Base-by-base conservation (phyloP, 1,140 invertebrate species). In the Drosophila malerkotliana region DNA sequence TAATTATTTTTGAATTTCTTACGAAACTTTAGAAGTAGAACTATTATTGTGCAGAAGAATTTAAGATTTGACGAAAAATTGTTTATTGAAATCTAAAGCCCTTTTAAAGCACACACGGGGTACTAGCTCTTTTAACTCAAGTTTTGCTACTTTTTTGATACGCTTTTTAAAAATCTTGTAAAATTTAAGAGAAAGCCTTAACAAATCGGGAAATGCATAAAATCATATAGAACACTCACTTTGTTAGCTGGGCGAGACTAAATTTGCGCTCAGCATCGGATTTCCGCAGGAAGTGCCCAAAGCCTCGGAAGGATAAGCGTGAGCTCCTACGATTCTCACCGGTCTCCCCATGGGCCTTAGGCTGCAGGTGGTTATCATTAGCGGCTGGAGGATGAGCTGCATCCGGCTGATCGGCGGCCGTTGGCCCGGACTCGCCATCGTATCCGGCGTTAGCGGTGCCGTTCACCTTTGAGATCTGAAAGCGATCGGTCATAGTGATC, bases 241-340 rank as follows among this genome's bases (percentile, higher is more conserved):
- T 91, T 55, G 90, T 91, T 34, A 91, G 68, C 57, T 91, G 90
- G 14, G 90, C 90, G 64, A 91, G 74, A 55, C 90, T 91, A 37
- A 90, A 91, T 59, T 91, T 91, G 3, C 90, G 79, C 18, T 90
- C 90, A 21, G 84, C 72, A 26, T 91, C 82, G 3, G 80, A 83
- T 61, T 90, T 91, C 7, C 85, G 66, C 49, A 91, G 56, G 51
- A 91, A 91, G 49, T 88, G 77, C 0, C 89, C 89, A 47, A 91
- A 91, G 4, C 90, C 90, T 5, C 90, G 69, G 26, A 91, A 87
- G 54, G 90, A 91, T 4, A 88, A 9, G 0, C 84, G 72, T 2
- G 84, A 89, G 9, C 79, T 88, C 14, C 84, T 73, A 8, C 84
- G 68, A 24, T 72, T 88, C 14, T 83, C 83, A 2, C 56, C 57